Evolutionary conservation across 1,140 invertebrate species (phyloP).

Genomic region (Drosophila fuyamai): DNA sequence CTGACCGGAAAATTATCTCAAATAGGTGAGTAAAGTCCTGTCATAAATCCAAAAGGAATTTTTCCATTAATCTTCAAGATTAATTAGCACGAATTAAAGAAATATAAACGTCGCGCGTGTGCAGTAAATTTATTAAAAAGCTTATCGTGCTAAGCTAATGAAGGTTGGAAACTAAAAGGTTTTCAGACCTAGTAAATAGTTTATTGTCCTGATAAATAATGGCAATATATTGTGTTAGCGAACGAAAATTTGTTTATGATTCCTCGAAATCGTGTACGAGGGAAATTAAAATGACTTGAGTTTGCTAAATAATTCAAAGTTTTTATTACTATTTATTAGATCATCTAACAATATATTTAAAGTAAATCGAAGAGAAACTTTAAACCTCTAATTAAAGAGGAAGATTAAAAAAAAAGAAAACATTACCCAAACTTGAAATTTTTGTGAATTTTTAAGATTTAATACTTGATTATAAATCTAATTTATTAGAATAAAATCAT

Average conservation of each 20-base stretch:
- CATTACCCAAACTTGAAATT: too few species aligned
- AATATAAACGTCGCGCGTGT: background rate
- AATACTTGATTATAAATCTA: too few species aligned
- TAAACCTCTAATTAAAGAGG: too few species aligned
- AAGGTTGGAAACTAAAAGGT: background rate
- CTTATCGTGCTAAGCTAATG: background rate
- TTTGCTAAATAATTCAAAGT: background rate
- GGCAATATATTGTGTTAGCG: background rate
- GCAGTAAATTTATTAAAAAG: background rate
- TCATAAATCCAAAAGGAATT: background rate
- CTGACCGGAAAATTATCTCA: slow-evolving; percentile 45
- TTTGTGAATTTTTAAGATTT: too few species aligned
- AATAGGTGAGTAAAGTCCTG: slow-evolving; percentile 38
- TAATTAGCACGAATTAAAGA: slow-evolving; percentile 5
- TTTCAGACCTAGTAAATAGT: background rate
- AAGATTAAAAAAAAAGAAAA: too few species aligned
- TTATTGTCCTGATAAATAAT: slow-evolving; percentile 24
- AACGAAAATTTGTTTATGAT: background rate
- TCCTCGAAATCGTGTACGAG: too few species aligned
- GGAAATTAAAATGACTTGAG: too few species aligned
- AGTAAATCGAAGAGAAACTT: too few species aligned
- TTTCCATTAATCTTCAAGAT: background rate
- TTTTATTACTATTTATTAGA: too few species aligned
- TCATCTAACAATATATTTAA: too few species aligned
- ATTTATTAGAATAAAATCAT: background rate